Evolutionary conservation across 2,797 vertebrate species (phyloP).

Genomic region (Sparus aurata): DNA sequence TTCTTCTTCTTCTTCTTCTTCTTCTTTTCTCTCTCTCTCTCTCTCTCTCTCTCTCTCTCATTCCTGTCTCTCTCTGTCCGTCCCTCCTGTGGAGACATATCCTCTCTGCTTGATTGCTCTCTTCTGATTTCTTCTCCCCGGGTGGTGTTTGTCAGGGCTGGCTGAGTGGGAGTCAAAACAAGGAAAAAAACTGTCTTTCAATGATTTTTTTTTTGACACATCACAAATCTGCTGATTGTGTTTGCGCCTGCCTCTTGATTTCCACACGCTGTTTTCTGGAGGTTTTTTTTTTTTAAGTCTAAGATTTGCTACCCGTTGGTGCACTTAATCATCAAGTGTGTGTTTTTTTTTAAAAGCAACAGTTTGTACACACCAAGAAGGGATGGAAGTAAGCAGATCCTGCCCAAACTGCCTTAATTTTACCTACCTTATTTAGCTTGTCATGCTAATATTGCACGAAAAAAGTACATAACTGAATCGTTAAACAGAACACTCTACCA

Average conservation of each 20-base stretch:
- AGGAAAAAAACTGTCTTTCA: constrained; percentile 60
- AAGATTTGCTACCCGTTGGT: constrained; percentile 30
- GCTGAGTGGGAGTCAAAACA: constrained; percentile 62
- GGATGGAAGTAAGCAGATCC: background rate
- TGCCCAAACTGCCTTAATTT: background rate
- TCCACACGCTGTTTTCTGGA: constrained; percentile 40
- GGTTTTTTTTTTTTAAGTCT: constrained; percentile 13
- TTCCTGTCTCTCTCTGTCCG: constrained; percentile 30
- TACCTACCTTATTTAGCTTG: background rate
- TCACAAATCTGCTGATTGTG: constrained; percentile 61
- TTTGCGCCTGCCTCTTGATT: constrained; percentile 36
- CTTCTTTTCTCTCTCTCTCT: constrained; percentile 25
- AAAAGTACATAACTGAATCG: background rate
- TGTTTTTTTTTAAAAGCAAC: background rate
- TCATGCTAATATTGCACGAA: background rate
- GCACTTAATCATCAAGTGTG: constrained; percentile 41
- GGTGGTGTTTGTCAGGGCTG: constrained; percentile 69
- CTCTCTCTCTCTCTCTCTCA: constrained; percentile 29
- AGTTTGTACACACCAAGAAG: background rate
- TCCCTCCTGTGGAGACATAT: constrained; percentile 73
- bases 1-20: constrained; percentile 24
- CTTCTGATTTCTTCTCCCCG: constrained; percentile 72
- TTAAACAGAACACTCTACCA: no score
- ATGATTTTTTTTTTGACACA: constrained; percentile 57
- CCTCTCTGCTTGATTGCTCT: constrained; percentile 77